Conservation (phyloP, 2,797 vertebrate genomes). For the Falco columbarius region DNA sequence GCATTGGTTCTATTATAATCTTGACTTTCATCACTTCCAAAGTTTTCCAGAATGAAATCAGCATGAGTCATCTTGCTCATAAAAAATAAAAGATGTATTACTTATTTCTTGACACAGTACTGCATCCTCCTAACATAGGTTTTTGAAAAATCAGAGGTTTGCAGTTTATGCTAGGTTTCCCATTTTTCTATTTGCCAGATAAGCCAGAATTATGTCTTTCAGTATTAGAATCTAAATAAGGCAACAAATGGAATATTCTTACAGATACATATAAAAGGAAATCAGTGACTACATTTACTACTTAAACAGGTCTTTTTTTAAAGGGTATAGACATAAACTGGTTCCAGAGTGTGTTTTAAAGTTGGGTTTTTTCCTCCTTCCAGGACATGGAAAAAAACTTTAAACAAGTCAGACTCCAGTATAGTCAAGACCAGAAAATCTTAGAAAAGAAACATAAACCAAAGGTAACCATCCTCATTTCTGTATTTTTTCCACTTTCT, state of each 20-base stretch:
- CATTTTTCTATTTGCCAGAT: not conserved
- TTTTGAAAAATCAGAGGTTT: not conserved
- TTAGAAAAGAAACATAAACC: conserved; percentile 66
- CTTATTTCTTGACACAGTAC: not conserved
- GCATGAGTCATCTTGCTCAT: not conserved
- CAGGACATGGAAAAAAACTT: conserved; percentile 78
- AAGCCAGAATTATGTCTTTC: not conserved
- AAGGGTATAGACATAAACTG: not conserved
- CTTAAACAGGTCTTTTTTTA: not conserved
- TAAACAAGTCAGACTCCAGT: conserved; percentile 69
- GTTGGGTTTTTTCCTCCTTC: not conserved
- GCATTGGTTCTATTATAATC: not conserved
- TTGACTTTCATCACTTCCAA: not conserved
- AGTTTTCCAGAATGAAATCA: not conserved
- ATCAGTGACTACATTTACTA: not conserved
- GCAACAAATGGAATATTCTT: not conserved
- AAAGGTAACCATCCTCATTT: conserved; percentile 75
- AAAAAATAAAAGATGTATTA: not conserved
- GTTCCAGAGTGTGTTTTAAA: not conserved
- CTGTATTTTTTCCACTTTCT: not conserved
- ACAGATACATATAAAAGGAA: not conserved
- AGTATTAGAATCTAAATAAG: not conserved
- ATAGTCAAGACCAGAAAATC: conserved; percentile 62
- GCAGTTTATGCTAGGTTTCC: not conserved
- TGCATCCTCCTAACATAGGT: not conserved